phyloP scores from a whole-genome alignment of 1,140 invertebrate species.

The Bombus consobrinus region DNA sequence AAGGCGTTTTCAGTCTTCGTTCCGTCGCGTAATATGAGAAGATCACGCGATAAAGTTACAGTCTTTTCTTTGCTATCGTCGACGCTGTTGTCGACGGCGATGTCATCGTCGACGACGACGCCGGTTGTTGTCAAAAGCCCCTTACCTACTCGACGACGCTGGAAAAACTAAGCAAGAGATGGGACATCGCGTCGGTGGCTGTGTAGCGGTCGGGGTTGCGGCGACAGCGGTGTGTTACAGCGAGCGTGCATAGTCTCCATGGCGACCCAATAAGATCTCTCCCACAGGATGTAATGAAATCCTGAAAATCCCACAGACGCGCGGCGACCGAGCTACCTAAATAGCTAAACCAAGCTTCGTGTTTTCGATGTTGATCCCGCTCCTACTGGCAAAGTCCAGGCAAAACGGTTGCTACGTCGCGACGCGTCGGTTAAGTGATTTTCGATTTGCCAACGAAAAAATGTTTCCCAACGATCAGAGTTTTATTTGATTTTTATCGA shows the following conservation, averaged over 20 bases:
- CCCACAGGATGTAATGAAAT: slow-evolving; percentile 63
- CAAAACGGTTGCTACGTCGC: too few species aligned
- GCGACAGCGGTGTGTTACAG: slow-evolving; percentile 37
- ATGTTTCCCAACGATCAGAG: background rate
- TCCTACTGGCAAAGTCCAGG: background rate
- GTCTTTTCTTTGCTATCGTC: slow-evolving; percentile 36
- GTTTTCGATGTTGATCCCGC: slow-evolving; percentile 12
- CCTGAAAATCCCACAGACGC: slow-evolving; percentile 54
- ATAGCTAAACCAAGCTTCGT: slow-evolving; percentile 20
- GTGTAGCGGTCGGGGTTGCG: background rate
- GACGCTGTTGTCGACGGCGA: slow-evolving; percentile 15
- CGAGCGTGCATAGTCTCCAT: slow-evolving; percentile 59
- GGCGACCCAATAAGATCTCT: slow-evolving; percentile 55
- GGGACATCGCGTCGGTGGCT: background rate
- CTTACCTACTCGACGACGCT: slow-evolving; percentile 38
- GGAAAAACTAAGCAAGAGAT: slow-evolving; percentile 61
- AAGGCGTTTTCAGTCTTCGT: slow-evolving; percentile 45
- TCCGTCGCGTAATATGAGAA: slow-evolving; percentile 62
- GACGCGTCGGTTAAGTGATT: background rate
- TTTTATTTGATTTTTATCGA: background rate
- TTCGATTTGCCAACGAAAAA: background rate
- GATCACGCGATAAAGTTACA: slow-evolving; percentile 64
- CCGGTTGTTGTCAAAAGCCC: slow-evolving; percentile 50
- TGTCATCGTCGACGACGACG: slow-evolving; percentile 4
- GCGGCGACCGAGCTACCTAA: slow-evolving; percentile 20